phyloP scores from a whole-genome alignment of 2,797 vertebrate genomes.

The Parotocinclus haroldoi region DNA sequence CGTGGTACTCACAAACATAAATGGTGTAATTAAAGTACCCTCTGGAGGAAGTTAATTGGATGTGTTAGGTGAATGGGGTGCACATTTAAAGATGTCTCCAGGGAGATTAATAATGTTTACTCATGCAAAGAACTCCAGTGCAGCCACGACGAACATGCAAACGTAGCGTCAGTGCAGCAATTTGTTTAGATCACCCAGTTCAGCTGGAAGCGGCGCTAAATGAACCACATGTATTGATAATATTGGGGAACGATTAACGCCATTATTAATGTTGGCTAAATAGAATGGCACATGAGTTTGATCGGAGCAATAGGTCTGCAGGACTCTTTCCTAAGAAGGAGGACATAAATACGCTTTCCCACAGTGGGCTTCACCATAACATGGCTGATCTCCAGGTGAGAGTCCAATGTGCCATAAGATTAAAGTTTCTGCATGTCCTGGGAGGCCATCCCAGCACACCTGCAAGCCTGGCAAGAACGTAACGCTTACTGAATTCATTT shows the following conservation, averaged over 20 bases:
- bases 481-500: slow-evolving; percentile 76
- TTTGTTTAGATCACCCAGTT: background rate
- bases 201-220: too few relatives aligned
- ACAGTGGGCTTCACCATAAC: slow-evolving; percentile 11
- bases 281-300: background rate
- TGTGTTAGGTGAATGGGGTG: slow-evolving; percentile 20
- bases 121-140: slow-evolving; percentile 4
- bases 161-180: too few relatives aligned
- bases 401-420: slow-evolving; percentile 90
- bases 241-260: background rate
- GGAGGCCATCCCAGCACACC: slow-evolving; percentile 81
- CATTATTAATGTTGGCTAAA: too few relatives aligned
- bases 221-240: background rate
- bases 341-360: background rate
- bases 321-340: background rate
- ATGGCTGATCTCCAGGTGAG: slow-evolving; percentile 75
- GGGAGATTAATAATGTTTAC: background rate
- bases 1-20: slow-evolving; percentile 23
- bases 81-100: slow-evolving; percentile 8
- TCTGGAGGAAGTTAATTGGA: slow-evolving; percentile 49
- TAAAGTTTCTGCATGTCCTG: slow-evolving; percentile 83
- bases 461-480: slow-evolving; percentile 77
- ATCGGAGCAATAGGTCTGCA: background rate
- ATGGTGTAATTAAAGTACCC: slow-evolving; percentile 42
- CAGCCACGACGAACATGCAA: background rate